Conservation (phyloP, 2,113 vertebrate genomes). For the Sphyrna mokarran region DNA sequence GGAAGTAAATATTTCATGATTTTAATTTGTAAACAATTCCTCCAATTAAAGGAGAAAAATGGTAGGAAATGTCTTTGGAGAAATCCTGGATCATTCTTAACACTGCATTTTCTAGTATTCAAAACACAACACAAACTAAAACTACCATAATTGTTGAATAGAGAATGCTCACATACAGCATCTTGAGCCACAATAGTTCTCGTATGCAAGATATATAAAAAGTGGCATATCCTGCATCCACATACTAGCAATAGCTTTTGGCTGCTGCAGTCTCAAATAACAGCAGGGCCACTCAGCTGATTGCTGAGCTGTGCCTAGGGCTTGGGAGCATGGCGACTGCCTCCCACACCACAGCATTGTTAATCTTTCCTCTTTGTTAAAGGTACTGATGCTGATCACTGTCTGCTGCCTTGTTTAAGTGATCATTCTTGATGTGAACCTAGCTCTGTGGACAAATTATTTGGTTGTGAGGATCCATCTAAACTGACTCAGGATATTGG, state of each 20-base stretch:
- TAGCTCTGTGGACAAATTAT: background rate
- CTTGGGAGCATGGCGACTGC: no score
- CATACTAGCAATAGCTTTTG: no score
- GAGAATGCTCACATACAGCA: slow-evolving; percentile 90
- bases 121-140: slow-evolving; percentile 64
- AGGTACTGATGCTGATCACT: background rate
- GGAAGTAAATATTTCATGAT: background rate
- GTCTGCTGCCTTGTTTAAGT: background rate
- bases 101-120: background rate
- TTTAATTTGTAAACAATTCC: background rate
- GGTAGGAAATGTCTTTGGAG: background rate
- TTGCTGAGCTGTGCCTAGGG: no score
- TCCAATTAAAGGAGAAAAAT: background rate
- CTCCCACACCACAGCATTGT: background rate
- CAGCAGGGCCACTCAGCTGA: no score
- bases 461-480: background rate
- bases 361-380: background rate
- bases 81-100: background rate
- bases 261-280: no score
- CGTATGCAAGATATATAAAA: slow-evolving; percentile 80
- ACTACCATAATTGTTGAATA: slow-evolving; percentile 94
- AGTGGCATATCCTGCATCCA: no score
- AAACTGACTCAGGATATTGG: background rate
- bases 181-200: slow-evolving; percentile 92
- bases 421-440: background rate